phyloP scores from a whole-genome alignment of 2,113 vertebrate species.

The Stegastes partitus region DNA sequence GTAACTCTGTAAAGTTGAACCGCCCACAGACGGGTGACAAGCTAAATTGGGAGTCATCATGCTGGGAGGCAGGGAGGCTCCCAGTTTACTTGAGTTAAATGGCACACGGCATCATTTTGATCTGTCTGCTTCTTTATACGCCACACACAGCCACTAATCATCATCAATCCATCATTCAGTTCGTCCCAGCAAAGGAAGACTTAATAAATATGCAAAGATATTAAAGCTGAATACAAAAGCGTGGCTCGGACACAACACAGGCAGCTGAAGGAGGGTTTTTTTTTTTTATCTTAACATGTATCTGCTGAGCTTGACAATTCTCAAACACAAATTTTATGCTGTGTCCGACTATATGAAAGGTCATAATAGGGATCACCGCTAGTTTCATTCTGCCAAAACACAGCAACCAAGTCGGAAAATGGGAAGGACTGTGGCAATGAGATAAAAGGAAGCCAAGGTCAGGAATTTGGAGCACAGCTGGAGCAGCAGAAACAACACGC shows the following conservation, averaged over 20 bases:
- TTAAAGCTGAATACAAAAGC: neutral
- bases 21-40: neutral
- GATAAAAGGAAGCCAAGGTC: slow-evolving; percentile 59
- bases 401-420: slow-evolving; percentile 1
- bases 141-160: neutral
- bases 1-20: neutral
- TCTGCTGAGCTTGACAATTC: slow-evolving; percentile 40
- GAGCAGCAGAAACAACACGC: slow-evolving; percentile 7
- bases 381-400: slow-evolving; percentile 29
- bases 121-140: neutral
- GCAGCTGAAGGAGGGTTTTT: neutral
- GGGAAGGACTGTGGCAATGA: slow-evolving; percentile 20
- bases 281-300: slow-evolving; percentile 19
- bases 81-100: slow-evolving; percentile 18
- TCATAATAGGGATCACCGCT: slow-evolving; percentile 16
- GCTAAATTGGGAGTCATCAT: slow-evolving; percentile 17
- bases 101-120: neutral
- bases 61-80: slow-evolving; percentile 2
- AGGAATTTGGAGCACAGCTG: slow-evolving; percentile 36
- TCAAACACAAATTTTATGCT: slow-evolving; percentile 15
- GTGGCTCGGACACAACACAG: neutral
- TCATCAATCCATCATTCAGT: slow-evolving; percentile 4
- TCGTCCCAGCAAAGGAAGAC: slow-evolving; percentile 3
- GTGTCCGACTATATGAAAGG: slow-evolving; percentile 36
- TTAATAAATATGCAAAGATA: slow-evolving; percentile 27